Conservation (phyloP, 2,113 vertebrate genomes). For the Mixornis gularis region DNA sequence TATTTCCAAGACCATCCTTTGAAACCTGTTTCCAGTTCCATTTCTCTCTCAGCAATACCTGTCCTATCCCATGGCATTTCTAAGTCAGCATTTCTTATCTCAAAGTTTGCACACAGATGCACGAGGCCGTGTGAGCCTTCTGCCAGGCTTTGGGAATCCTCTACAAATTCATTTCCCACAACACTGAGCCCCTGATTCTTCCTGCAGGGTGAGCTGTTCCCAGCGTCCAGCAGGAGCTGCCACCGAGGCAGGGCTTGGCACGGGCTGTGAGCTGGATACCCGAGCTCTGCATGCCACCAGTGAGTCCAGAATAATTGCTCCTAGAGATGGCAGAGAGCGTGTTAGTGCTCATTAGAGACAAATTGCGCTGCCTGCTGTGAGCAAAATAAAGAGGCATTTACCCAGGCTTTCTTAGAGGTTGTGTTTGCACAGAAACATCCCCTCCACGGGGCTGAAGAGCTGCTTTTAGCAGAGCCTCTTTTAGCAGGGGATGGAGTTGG, state of each 20-base stretch:
- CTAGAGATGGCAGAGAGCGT: background rate
- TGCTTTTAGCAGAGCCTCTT: fast-evolving
- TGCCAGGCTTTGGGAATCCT: too few species aligned
- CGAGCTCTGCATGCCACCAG: background rate
- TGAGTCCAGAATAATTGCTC: background rate
- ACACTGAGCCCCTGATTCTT: fast-evolving
- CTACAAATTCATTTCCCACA: too few species aligned
- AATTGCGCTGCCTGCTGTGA: constrained; percentile 31
- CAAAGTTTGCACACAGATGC: too few species aligned
- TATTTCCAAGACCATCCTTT: too few species aligned
- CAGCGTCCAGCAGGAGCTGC: background rate
- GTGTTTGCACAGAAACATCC: constrained; percentile 6
- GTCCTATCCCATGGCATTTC: too few species aligned
- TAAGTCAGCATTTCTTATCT: too few species aligned
- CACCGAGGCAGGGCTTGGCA: fast-evolving
- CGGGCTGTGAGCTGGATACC: background rate
- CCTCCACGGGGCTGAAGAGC: background rate
- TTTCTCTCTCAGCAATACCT: too few species aligned
- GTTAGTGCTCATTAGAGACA: constrained; percentile 25
- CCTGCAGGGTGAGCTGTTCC: fast-evolving
- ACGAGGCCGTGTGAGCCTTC: too few species aligned
- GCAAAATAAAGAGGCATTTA: constrained; percentile 40
- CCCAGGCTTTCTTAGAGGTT: background rate
- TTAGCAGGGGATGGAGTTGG: background rate
- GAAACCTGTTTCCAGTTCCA: too few species aligned